phyloP scores from a whole-genome alignment of 23 tunicate species.

The Styela clava region DNA sequence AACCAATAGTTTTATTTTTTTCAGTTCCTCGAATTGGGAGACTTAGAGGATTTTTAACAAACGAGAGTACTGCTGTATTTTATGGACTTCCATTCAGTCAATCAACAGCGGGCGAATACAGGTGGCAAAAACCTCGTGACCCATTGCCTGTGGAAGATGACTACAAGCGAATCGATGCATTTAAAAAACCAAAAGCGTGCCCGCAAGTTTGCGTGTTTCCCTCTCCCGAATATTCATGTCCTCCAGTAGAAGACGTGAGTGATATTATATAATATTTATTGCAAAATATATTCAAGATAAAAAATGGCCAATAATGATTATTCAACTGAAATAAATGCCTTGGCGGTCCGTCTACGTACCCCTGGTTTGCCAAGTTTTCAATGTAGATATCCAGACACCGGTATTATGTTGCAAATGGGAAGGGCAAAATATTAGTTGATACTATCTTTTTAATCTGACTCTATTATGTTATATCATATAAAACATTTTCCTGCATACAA shows the following conservation, averaged over 20 bases:
- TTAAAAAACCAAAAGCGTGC: conserved; percentile 32
- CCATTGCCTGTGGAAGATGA: not conserved
- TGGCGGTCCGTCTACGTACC: no score
- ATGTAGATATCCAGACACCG: no score
- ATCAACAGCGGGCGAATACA: conserved; percentile 1
- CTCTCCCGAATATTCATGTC: conserved; percentile 71
- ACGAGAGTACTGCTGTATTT: conserved; percentile 13
- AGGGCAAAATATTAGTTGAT: no score
- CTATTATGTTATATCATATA: no score
- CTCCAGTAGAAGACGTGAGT: conserved; percentile 3
- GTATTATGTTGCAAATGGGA: no score
- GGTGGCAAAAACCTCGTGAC: conserved; percentile 6
- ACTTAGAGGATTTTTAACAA: conserved; percentile 6
- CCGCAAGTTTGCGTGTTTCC: conserved; percentile 67
- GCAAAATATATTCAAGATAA: no score
- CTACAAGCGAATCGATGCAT: not conserved
- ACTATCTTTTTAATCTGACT: no score
- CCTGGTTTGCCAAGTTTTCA: no score
- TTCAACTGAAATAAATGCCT: no score
- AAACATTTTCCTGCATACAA: no score
- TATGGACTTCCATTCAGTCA: conserved; percentile 12
- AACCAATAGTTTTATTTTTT: not conserved
- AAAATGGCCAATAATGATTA: not conserved
- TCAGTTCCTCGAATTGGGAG: not conserved
- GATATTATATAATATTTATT: conserved; percentile 28